These are phyloP conservation scores for Propithecus deckenii DNA, from an alignment of 2,797 vertebrate genomes.

Conservation along the genomic window DNA sequence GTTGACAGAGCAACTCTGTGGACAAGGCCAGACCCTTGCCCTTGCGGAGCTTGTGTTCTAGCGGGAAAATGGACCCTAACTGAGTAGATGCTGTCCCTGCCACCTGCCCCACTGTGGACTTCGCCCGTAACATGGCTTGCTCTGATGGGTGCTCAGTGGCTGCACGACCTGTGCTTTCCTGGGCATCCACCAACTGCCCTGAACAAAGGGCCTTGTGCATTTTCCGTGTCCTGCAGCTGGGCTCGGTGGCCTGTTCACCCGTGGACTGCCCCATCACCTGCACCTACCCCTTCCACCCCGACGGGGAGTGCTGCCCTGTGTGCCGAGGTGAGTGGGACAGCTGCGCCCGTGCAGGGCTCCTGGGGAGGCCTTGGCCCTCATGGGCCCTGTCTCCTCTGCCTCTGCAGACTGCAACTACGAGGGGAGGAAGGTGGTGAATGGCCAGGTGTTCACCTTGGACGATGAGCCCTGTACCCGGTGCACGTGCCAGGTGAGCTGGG, in stretches of 20 bases:
- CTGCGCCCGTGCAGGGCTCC: fast-evolving
- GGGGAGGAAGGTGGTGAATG: slow-evolving; percentile 86
- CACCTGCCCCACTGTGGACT: fast-evolving
- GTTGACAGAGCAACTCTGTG: background rate
- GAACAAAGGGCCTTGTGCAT: background rate
- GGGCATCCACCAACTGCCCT: background rate
- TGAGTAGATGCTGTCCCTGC: background rate
- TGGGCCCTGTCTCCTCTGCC: background rate
- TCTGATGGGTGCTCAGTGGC: fast-evolving
- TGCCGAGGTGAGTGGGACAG: slow-evolving; percentile 82
- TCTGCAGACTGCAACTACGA: slow-evolving; percentile 87
- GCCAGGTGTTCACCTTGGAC: slow-evolving; percentile 85
- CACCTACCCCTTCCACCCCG: slow-evolving; percentile 88
- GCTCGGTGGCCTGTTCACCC: slow-evolving; percentile 88
- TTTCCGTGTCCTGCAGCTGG: slow-evolving; percentile 82
- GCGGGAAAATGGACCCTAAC: background rate
- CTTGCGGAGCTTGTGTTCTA: background rate
- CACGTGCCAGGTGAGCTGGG: slow-evolving; percentile 84
- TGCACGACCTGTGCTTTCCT: background rate
- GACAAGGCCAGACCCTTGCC: background rate
- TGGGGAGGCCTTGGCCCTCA: background rate
- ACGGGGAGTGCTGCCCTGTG: slow-evolving; percentile 87
- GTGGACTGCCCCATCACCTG: slow-evolving; percentile 86
- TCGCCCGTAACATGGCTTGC: no score
- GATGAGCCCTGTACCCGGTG: slow-evolving; percentile 85